Base-by-base conservation (phyloP, 2,797 vertebrate genomes). In the Florisuga fusca region DNA sequence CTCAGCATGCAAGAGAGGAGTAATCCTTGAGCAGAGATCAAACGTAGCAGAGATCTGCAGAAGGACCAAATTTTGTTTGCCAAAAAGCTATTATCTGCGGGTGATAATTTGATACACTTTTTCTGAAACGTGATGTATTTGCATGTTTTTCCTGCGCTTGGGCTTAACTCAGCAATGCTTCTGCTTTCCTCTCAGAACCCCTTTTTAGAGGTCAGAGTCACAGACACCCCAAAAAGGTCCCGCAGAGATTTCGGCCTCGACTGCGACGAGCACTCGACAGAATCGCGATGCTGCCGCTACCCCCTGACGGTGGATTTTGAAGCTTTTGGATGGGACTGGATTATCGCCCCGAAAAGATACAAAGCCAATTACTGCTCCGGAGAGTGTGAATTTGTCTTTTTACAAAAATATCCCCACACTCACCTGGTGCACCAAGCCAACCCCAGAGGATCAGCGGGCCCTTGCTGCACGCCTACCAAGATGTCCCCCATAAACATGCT, bases 401-500 rank as follows among this genome's bases (percentile, higher is more conserved):
- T 99, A 98, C 99, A 99, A 98, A 99, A 99, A 96, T 99, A 99
- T 92, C 99, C 99, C 0, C 99, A 99, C 97, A 99, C 99, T 77
- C 99, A 99, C 97, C 98, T 99, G 27, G 99, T 99, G 64, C 99
- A 99, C 98, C 99, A 99, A 96, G 99, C 99, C 90, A 99, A 99
- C 93, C 99, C 99, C 41, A 97, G 98, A 61, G 99, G 99, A 51
- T 99, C 98, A 0, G 99, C 98, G 1, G 99, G 99, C 21, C 99
- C 99, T 69, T 99, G 99, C 98, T 99, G 99, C 91, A 99, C 99
- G 6, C 99, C 99, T 89, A 99, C 99, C 96, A 99, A 99, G 98
- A 99, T 99, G 99, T 99, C 99, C 27, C 98, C 99, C 90, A 99
- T 99, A 98, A 99, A 99, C 95, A 99, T 99, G 99, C 97, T 99